Evolutionary conservation across 2,888 invertebrate genomes (phyloP), one percentile per base, ranked within the genome.

Genomic region (Sinotaia quadrata): DNA sequence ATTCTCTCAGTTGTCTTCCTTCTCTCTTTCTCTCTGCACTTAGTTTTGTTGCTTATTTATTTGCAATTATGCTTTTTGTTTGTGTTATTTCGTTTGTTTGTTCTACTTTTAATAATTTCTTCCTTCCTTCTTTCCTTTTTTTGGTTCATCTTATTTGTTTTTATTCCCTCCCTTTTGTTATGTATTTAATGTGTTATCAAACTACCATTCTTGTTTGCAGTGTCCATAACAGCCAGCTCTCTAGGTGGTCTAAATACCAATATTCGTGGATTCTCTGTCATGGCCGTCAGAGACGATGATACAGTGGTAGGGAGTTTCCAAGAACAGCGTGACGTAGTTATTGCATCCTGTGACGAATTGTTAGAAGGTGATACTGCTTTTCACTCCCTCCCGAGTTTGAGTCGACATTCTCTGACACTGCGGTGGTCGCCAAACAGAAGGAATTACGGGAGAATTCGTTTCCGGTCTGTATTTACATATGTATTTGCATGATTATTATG

Each of bases 401-500:
- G 8, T 21, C 15, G 65, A 4, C 31, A 33, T 10, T 65, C 47
- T 7, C 5, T 65, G 24, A 56, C 29, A 7, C 47, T 65, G 33
- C 44, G 44, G 15, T 65, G 65, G 65, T n/a, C 5, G 18, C 56
- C 65, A 18, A 47, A 54, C 15, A 44, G 56, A 4, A 56, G 31
- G 24, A 65, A 65, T 37, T 65, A 44, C 24, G 65, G 65, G 31
- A 52, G 56, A 65, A 27, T 65, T 33, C 65, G 18, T 4, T 65
- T 65, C 56, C 56, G 65, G 65, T 65, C 31, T 44, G 62, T 36
- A n/a, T n/a, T n/a, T n/a, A n/a, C n/a, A n/a, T n/a, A n/a, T n/a
- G n/a, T n/a, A n/a, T n/a, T n/a, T n/a, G n/a, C n/a, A n/a, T n/a
- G n/a, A n/a, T n/a, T n/a, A n/a, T n/a, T n/a, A n/a, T n/a, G n/a